A percentile compares a stretch with the other conserved stretches of the same genome.
Evolutionary conservation across 2,113 vertebrate genomes (phyloP).

Genomic region (Dolichallabes microphthalmus): DNA sequence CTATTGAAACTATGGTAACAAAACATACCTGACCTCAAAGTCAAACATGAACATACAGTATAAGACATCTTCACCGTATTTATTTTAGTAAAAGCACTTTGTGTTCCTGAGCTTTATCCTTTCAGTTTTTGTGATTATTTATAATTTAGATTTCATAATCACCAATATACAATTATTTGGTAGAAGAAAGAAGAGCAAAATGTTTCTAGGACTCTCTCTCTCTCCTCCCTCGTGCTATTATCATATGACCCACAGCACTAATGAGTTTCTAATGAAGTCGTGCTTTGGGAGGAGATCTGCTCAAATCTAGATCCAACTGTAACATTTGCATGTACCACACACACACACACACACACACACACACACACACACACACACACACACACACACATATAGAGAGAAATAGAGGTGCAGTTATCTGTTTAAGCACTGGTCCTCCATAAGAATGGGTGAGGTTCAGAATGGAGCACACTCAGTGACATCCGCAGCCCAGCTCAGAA

Average conservation of each 20-base stretch:
- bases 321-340: neutral
- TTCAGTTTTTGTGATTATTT: neutral
- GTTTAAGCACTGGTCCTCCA: neutral
- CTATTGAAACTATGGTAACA: neutral
- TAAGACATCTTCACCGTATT: neutral
- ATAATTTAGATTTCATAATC: neutral
- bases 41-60: neutral
- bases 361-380: conserved; percentile 16
- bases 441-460: conserved; percentile 13
- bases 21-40: neutral
- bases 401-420: neutral
- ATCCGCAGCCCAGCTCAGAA: conserved; percentile 10
- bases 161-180: neutral
- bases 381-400: conserved; percentile 7
- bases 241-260: neutral
- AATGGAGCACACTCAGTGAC: conserved; percentile 39
- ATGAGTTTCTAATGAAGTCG: conserved; percentile 25
- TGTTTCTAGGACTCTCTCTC: conserved; percentile 22
- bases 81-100: neutral
- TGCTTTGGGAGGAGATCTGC: conserved; percentile 1
- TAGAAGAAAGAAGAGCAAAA: neutral
- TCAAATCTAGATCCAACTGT: neutral
- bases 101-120: neutral
- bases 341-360: neutral
- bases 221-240: neutral